Conservation (phyloP, 2,797 vertebrate genomes). For the Aselliscus stoliczkanus region DNA sequence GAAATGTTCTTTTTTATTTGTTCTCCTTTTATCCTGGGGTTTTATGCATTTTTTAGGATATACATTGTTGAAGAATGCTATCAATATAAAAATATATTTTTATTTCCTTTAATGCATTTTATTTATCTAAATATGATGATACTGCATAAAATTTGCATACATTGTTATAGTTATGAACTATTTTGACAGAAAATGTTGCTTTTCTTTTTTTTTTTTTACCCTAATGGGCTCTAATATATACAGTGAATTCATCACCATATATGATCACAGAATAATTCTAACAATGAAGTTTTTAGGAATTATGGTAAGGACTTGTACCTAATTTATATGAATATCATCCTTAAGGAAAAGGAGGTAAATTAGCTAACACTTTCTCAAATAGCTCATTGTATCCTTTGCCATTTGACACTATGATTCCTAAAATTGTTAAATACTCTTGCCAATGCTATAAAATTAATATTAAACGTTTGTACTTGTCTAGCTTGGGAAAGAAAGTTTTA, state of each 20-base stretch:
- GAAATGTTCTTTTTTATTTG: neutral
- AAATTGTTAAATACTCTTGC: neutral
- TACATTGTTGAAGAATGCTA: neutral
- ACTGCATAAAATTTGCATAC: neutral
- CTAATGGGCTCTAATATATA: neutral
- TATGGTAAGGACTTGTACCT: neutral
- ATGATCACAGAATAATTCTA: neutral
- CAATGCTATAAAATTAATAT: neutral
- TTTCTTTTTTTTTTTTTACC: neutral
- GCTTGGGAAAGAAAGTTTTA: slow-evolving; percentile 18
- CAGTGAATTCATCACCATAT: neutral
- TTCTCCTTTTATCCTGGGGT: neutral
- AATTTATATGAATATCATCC: neutral
- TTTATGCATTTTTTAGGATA: neutral
- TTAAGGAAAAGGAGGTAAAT: neutral
- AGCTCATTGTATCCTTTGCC: neutral
- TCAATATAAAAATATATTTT: neutral
- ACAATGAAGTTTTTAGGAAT: neutral
- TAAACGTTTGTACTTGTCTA: neutral
- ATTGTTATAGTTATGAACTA: neutral
- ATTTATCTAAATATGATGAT: neutral
- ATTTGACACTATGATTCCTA: neutral
- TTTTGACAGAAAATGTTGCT: neutral
- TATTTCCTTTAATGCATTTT: neutral
- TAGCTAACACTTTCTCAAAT: neutral